These are phyloP conservation scores for Labroides dimidiatus DNA, from an alignment of 2,797 vertebrate genomes.

Conservation along the genomic window DNA sequence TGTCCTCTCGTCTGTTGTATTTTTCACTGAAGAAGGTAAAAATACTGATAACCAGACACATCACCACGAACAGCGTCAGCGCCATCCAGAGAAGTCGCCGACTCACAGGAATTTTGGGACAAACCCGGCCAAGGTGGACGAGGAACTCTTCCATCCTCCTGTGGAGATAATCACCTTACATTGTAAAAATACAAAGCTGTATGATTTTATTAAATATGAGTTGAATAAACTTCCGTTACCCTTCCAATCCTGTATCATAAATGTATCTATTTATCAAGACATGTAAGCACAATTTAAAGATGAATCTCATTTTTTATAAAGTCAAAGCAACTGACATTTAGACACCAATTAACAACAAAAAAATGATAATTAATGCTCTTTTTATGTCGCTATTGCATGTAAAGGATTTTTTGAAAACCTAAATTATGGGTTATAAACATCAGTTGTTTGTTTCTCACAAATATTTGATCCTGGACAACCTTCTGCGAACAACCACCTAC, in stretches of 20 bases:
- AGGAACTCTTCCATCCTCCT: conserved; percentile 82
- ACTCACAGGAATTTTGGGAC: conserved; percentile 77
- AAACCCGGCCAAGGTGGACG: conserved; percentile 74
- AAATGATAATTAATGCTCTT: too few species aligned
- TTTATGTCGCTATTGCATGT: too few species aligned
- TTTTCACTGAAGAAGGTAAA: conserved; percentile 80
- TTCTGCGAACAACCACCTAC: too few species aligned
- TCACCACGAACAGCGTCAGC: conserved; percentile 75
- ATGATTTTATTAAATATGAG: too few species aligned
- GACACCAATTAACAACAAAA: too few species aligned
- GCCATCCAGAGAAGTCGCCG: conserved; percentile 77
- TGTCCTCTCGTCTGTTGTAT: conserved; percentile 76
- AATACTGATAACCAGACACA: conserved; percentile 82
- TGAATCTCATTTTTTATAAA: neutral
- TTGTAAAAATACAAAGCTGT: neutral
- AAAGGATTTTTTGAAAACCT: too few species aligned
- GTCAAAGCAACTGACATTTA: too few species aligned
- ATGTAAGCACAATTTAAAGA: too few species aligned
- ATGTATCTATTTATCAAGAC: neutral
- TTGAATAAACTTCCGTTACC: too few species aligned
- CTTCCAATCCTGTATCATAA: neutral
- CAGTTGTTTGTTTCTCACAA: too few species aligned
- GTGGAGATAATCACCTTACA: conserved; percentile 27
- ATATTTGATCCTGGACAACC: too few species aligned
- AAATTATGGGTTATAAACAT: too few species aligned